Evolutionary conservation across 2,797 vertebrate species (phyloP).

Genomic region (Discoglossus pictus): DNA sequence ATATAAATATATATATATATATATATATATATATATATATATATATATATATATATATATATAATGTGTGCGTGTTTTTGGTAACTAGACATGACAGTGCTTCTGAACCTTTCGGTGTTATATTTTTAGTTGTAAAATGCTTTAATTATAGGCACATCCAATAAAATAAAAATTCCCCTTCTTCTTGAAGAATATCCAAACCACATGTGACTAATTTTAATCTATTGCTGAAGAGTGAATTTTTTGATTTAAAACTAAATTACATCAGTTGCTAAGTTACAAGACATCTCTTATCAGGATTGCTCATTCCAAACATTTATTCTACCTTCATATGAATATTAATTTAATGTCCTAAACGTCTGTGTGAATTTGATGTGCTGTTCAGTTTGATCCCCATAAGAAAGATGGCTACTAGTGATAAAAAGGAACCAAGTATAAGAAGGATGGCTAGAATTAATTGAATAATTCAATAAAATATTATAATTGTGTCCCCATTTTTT

Average conservation of each 20-base stretch:
- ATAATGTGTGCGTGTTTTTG: no score
- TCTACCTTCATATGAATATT: slow-evolving; percentile 1
- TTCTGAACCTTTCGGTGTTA: no score
- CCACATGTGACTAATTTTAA: neutral
- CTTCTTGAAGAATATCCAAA: neutral
- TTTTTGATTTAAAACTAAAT: slow-evolving; percentile 16
- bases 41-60: no score
- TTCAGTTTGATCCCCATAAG: neutral
- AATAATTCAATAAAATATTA: no score
- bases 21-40: no score
- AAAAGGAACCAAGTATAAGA: no score
- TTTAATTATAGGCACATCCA: no score
- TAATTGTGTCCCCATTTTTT: no score
- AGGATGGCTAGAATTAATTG: neutral
- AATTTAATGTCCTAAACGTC: slow-evolving; percentile 3
- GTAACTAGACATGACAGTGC: no score
- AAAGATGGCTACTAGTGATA: neutral
- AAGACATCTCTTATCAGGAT: slow-evolving; percentile 7
- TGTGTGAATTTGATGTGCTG: neutral
- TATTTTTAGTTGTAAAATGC: no score
- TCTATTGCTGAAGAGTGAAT: neutral
- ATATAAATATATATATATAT: no score
- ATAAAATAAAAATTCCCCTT: no score
- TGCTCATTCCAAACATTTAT: slow-evolving; percentile 11
- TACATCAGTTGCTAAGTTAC: slow-evolving; percentile 27